Evolutionary conservation across 2,797 vertebrate species (phyloP).

Genomic region (Pterois miles): DNA sequence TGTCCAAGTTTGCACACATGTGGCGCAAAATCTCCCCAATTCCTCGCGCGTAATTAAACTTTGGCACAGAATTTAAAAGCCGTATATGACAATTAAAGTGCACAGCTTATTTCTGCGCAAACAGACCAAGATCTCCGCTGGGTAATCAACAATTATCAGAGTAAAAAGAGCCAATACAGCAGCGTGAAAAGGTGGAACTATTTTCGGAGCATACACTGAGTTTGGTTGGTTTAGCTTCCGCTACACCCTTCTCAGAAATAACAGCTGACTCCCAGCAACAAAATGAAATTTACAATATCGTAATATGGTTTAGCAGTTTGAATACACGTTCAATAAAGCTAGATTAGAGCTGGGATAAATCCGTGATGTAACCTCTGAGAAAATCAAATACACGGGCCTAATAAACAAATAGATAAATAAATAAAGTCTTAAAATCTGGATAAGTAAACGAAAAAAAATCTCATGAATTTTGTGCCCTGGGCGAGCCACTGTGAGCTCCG

Average conservation of each 20-base stretch:
- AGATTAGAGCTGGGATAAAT: slow-evolving; percentile 76
- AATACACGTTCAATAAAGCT: slow-evolving; percentile 55
- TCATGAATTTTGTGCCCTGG: slow-evolving; percentile 92
- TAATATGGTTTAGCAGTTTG: slow-evolving; percentile 42
- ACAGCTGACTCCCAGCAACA: slow-evolving; percentile 4
- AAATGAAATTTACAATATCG: slow-evolving; percentile 45
- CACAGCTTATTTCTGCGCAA: slow-evolving; percentile 24
- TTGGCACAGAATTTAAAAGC: neutral
- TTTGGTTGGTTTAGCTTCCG: slow-evolving; percentile 2
- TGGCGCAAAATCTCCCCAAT: neutral
- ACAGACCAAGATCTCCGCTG: neutral
- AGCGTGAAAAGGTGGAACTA: slow-evolving; percentile 8
- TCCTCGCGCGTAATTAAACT: slow-evolving; percentile 30
- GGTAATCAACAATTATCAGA: slow-evolving; percentile 5
- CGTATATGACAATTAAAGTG: slow-evolving; percentile 51
- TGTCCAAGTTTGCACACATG: slow-evolving; percentile 25
- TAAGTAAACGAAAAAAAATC: slow-evolving; percentile 82
- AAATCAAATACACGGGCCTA: slow-evolving; percentile 70
- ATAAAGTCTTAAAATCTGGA: slow-evolving; percentile 84
- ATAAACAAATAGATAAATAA: slow-evolving; percentile 86
- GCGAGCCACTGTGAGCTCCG: slow-evolving; percentile 91
- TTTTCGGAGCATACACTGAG: neutral
- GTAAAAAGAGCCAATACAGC: neutral
- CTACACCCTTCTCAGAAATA: slow-evolving; percentile 15
- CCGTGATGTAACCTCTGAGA: slow-evolving; percentile 69